Base-by-base conservation (phyloP, 1,140 invertebrate genomes). In the Chironomus tepperi region DNA sequence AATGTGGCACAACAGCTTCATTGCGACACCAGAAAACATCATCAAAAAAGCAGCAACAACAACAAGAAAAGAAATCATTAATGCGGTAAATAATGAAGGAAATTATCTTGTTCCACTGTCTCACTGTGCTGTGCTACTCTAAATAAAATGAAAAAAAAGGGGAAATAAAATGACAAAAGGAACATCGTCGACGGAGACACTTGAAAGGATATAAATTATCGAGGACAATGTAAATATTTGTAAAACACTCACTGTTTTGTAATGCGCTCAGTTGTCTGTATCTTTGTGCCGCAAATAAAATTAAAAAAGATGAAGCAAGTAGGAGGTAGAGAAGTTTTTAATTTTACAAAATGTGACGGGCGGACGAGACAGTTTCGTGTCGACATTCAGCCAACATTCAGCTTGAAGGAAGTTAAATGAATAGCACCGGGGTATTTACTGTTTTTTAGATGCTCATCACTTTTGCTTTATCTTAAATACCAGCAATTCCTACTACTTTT, bases 201-300 rank as follows among this genome's bases (percentile, higher is more conserved):
- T 47, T 7, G 43, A 10, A 47, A 47, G n/a, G 64, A 19, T 16
- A 67, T 67, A 67, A 67, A 67, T 67, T 67, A 67, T 67, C 64
- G 18, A 67, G 64, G 64, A 67, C 64, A 67, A 67, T 18, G 64
- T 67, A 67, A 67, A 67, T 67, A 67, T 67, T 67, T 67, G 64
- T 67, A 18, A 67, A 67, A 67, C 64, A 67, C 64, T 67, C 43
- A 3, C 15, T 10, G 43, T 47, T 15, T 47, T 47, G 43, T 47
- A 47, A 47, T 47, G 43, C 15, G 24, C 15, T 47, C 43, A 47
- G n/a, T 47, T 47, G 1, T 10, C 43, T 47, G 8, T 47, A 10
- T 10, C 43, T 47, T 47, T 47, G n/a, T n/a, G 8, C 15, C 8
- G 15, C 8, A 9, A 47, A 15, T 47, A 47, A 15, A 47, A 47